A percentile compares a stretch with the other conserved stretches of the same genome.
Conservation (phyloP, 2,797 vertebrate species). For the Morelia viridis region DNA sequence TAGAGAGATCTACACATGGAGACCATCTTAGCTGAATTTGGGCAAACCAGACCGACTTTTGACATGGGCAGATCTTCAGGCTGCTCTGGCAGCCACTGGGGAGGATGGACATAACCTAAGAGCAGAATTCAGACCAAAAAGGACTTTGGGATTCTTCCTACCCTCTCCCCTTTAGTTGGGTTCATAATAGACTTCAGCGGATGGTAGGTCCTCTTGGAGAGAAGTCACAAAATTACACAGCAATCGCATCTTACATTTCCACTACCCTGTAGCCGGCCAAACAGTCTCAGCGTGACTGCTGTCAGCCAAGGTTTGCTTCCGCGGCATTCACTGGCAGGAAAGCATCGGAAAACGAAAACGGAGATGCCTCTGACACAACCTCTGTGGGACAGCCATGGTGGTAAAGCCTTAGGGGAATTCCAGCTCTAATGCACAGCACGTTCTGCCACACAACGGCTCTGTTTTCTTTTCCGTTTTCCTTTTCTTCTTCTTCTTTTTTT, state of each 20-base stretch:
- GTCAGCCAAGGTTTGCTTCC: background rate
- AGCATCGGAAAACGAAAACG: slow-evolving; percentile 36
- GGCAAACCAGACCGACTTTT: background rate
- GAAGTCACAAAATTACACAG: background rate
- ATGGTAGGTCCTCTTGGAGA: background rate
- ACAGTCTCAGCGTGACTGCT: background rate
- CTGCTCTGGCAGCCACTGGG: background rate
- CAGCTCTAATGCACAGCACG: slow-evolving; percentile 60
- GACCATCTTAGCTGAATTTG: background rate
- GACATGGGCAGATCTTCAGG: too few species aligned
- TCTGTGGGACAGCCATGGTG: slow-evolving; percentile 63
- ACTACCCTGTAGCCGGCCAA: background rate
- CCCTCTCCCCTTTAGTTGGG: background rate
- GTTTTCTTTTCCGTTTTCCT: background rate
- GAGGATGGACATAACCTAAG: background rate
- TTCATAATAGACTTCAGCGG: background rate
- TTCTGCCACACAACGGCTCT: slow-evolving; percentile 57
- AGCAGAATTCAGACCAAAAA: background rate
- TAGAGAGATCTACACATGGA: too few species aligned
- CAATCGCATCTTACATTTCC: background rate
- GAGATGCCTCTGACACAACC: slow-evolving; percentile 38
- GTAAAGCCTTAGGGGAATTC: slow-evolving; percentile 66
- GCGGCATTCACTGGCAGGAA: background rate
- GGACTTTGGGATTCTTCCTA: background rate
- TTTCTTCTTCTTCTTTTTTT: background rate